Conservation (phyloP, 1,140 invertebrate species). For the Drosophila orena region DNA sequence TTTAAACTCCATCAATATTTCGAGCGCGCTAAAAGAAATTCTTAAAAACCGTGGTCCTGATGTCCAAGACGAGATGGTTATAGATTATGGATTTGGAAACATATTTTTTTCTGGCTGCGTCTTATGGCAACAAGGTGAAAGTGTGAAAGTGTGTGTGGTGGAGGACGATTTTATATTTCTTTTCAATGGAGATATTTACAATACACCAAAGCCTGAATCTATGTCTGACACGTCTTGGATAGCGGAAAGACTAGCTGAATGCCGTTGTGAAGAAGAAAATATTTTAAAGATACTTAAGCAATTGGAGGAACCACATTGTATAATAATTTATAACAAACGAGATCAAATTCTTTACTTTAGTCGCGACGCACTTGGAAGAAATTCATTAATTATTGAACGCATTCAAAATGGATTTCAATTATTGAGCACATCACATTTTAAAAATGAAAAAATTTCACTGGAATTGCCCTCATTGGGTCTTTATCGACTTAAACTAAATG, state of each 20-base stretch:
- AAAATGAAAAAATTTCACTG: constrained; percentile 70
- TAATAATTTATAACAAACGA: constrained; percentile 91
- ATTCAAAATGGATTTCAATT: constrained; percentile 86
- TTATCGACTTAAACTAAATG: constrained; percentile 44
- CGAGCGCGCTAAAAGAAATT: constrained; percentile 2
- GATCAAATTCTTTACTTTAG: constrained; percentile 91
- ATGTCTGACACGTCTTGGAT: constrained; percentile 58
- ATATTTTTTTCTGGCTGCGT: constrained; percentile 86
- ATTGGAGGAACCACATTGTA: constrained; percentile 93
- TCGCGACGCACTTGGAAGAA: constrained; percentile 93
- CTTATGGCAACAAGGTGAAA: constrained; percentile 89
- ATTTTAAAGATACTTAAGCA: constrained; percentile 33
- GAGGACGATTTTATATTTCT: constrained; percentile 87
- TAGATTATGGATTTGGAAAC: constrained; percentile 13
- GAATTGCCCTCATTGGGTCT: constrained; percentile 89
- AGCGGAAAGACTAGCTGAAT: constrained; percentile 27
- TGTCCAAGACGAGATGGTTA: constrained; percentile 10
- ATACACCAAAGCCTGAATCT: constrained; percentile 74
- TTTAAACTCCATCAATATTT: background rate
- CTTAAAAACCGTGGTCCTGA: constrained; percentile 65
- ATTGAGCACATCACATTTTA: constrained; percentile 86
- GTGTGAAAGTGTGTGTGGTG: constrained; percentile 85
- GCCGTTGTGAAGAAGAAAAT: constrained; percentile 16
- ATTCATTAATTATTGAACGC: constrained; percentile 91
- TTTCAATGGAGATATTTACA: constrained; percentile 94